Conservation (phyloP, 2,113 vertebrate genomes). For the Atrichornis clamosus region DNA sequence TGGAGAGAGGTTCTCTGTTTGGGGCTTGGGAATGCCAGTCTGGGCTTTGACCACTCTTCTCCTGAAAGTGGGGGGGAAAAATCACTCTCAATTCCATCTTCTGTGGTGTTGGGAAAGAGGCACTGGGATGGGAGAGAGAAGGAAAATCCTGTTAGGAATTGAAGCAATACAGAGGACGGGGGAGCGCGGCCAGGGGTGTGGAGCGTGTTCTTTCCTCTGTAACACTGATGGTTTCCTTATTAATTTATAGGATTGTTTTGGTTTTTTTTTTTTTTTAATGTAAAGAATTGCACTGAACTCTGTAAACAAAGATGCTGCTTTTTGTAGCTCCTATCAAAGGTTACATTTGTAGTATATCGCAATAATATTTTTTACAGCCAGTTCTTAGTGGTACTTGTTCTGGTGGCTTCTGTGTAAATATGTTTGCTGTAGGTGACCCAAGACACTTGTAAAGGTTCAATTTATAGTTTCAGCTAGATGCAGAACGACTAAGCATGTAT, state of each 20-base stretch:
- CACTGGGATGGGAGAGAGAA: not conserved
- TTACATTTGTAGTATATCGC: conserved; percentile 95
- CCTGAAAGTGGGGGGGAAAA: too few relatives aligned
- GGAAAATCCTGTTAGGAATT: not conserved
- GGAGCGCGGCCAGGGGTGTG: not conserved
- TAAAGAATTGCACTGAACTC: conserved; percentile 98
- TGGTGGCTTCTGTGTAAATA: conserved; percentile 91
- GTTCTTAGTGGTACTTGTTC: conserved; percentile 88
- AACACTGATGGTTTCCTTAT: conserved; percentile 72
- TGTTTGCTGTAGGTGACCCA: conserved; percentile 85
- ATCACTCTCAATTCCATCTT: not conserved
- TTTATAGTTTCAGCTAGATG: conserved; percentile 64
- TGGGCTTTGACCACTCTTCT: not conserved
- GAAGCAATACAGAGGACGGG: conserved; percentile 49
- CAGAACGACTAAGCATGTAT: conserved; percentile 74
- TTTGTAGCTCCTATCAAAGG: conserved; percentile 87
- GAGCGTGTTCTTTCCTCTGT: conserved; percentile 68
- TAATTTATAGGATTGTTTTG: conserved; percentile 79
- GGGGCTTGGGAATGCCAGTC: not conserved
- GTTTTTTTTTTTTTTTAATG: conserved; percentile 74
- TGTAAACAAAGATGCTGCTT: conserved; percentile 90
- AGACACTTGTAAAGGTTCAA: conserved; percentile 81
- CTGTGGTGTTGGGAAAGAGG: not conserved
- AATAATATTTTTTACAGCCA: conserved; percentile 93
- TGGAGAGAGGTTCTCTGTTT: not conserved